Conservation (phyloP, 1,140 invertebrate genomes). For the Drosophila sechellia region DNA sequence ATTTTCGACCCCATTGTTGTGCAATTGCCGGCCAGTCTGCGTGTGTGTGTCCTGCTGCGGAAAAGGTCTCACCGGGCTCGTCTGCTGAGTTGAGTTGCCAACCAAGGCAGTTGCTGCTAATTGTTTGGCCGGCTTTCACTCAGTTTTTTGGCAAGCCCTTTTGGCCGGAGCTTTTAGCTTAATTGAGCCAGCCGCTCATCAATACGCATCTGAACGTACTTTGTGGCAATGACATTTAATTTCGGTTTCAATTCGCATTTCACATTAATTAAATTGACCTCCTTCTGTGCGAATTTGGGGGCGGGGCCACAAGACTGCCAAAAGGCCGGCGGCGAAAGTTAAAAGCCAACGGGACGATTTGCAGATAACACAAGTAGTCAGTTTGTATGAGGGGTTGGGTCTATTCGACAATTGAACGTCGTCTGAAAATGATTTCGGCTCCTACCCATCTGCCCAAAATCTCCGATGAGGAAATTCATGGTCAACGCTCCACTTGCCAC, state of each 20-base stretch:
- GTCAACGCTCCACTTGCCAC: too few species aligned
- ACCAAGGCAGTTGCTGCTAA: slow-evolving; percentile 32
- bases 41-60: background rate
- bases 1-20: slow-evolving; percentile 15
- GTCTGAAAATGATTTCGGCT: background rate
- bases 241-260: slow-evolving; percentile 44
- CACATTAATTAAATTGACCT: slow-evolving; percentile 68
- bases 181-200: slow-evolving; percentile 50
- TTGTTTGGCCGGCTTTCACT: slow-evolving; percentile 18
- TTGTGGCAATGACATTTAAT: slow-evolving; percentile 37
- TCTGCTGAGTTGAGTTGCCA: background rate
- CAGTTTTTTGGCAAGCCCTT: slow-evolving; percentile 11
- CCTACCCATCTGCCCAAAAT: too few species aligned
- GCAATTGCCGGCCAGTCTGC: slow-evolving; percentile 34
- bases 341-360: background rate
- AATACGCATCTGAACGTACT: slow-evolving; percentile 14
- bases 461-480: too few species aligned
- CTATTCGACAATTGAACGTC: background rate
- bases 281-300: slow-evolving; percentile 4
- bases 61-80: slow-evolving; percentile 8
- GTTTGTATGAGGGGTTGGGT: background rate
- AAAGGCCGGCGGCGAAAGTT: slow-evolving; percentile 21
- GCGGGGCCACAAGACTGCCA: background rate
- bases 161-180: slow-evolving; percentile 58
- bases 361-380: background rate